Percentiles rank a stretch among this genome's conserved stretches.
Evolutionary conservation across 2,113 vertebrate genomes (phyloP).

Genomic region (Ageneiosus marmoratus): DNA sequence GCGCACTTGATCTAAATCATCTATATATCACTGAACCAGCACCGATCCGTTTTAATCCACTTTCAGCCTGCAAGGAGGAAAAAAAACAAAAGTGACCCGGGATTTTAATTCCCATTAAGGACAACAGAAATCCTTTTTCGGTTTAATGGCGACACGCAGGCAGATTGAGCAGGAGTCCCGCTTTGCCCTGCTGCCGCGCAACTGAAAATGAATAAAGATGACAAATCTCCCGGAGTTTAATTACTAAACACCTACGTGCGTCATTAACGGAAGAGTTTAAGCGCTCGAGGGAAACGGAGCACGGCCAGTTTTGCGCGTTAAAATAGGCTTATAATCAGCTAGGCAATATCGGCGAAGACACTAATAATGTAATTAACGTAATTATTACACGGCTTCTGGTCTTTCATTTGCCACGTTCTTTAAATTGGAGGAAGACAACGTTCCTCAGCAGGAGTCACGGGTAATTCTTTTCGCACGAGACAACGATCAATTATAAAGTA

Average conservation of each 20-base stretch:
- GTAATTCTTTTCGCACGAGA: slow-evolving; percentile 68
- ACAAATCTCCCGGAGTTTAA: slow-evolving; percentile 52
- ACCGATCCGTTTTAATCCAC: slow-evolving; percentile 43
- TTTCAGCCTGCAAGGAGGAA: slow-evolving; percentile 4
- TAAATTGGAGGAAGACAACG: slow-evolving; percentile 47
- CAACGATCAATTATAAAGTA: slow-evolving; percentile 70
- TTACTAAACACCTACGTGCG: slow-evolving; percentile 50
- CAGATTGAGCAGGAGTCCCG: slow-evolving; percentile 10
- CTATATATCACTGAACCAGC: slow-evolving; percentile 15
- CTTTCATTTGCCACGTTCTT: slow-evolving; percentile 57
- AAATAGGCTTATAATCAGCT: slow-evolving; percentile 10
- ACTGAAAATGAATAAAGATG: slow-evolving; percentile 43
- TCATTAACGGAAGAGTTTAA: slow-evolving; percentile 43
- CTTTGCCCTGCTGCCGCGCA: neutral
- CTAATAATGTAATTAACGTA: slow-evolving; percentile 66
- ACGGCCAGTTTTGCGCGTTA: neutral
- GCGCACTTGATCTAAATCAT: slow-evolving; percentile 32
- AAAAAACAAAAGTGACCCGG: neutral
- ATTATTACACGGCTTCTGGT: slow-evolving; percentile 51
- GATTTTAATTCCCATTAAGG: slow-evolving; percentile 13
- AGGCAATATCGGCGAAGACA: slow-evolving; percentile 39
- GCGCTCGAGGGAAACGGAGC: slow-evolving; percentile 20
- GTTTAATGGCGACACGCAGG: slow-evolving; percentile 22
- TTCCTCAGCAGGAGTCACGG: slow-evolving; percentile 62
- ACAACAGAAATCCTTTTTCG: neutral